A percentile compares a stretch with the other conserved stretches of the same genome.
phyloP scores from a whole-genome alignment of 2,888 invertebrate species.

The Tinea trinotella region DNA sequence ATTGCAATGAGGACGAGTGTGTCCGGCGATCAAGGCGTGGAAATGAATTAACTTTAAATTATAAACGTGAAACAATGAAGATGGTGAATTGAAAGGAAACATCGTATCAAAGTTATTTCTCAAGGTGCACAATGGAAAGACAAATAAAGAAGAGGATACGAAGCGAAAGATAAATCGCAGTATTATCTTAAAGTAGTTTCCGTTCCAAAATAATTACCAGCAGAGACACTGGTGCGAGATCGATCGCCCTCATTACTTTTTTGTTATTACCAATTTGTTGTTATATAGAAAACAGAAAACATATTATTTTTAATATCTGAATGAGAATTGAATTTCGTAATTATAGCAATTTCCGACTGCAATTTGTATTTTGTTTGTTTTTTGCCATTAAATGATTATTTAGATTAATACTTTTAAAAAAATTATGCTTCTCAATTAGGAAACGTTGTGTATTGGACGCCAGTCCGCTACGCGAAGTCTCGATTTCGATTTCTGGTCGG shows the following conservation, averaged over 20 bases:
- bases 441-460: too few species aligned
- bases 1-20: slow-evolving; percentile 32
- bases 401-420: too few species aligned
- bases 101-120: neutral
- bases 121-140: neutral
- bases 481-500: too few species aligned
- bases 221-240: slow-evolving; percentile 33
- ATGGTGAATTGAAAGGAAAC: neutral
- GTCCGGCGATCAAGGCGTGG: neutral
- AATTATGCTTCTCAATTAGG: too few species aligned
- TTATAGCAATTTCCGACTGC: slow-evolving; percentile 9
- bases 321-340: slow-evolving; percentile 10
- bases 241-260: slow-evolving; percentile 44
- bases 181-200: slow-evolving; percentile 47
- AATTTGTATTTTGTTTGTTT: neutral
- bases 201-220: slow-evolving; percentile 44
- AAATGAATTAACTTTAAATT: slow-evolving; percentile 1
- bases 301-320: neutral
- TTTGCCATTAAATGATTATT: neutral
- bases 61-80: neutral
- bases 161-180: slow-evolving; percentile 42
- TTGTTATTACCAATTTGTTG: slow-evolving; percentile 38
- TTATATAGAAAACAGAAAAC: slow-evolving; percentile 18
- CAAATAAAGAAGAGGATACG: slow-evolving; percentile 29
- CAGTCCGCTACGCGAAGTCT: too few species aligned